phyloP scores from a whole-genome alignment of 2,113 vertebrate genomes.

The Puffinus mauretanicus region DNA sequence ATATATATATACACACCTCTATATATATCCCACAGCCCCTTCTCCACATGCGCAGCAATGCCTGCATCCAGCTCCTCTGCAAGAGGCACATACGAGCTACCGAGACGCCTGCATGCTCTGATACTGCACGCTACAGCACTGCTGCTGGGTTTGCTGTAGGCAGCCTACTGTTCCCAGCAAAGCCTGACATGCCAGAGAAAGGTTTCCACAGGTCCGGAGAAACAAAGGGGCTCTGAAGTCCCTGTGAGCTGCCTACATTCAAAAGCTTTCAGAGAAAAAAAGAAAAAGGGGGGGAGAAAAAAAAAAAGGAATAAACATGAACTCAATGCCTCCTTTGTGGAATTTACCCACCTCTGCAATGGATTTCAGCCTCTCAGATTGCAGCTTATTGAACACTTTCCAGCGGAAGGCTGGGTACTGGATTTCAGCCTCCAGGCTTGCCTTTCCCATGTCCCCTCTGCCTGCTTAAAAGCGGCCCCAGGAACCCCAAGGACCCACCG shows the following conservation, averaged over 20 bases:
- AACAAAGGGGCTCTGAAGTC: background rate
- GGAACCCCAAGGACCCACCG: accelerated
- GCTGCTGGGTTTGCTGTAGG: background rate
- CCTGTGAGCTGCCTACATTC: background rate
- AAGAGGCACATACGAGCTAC: background rate
- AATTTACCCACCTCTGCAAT: background rate
- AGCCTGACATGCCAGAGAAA: background rate
- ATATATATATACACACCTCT: no score
- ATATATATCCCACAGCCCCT: background rate
- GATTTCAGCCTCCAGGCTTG: background rate
- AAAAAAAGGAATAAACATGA: background rate
- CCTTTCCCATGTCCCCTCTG: background rate
- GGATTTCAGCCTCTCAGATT: background rate
- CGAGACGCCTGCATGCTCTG: background rate
- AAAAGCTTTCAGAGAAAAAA: background rate
- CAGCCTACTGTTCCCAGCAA: background rate
- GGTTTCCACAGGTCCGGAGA: background rate
- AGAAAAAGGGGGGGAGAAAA: no score
- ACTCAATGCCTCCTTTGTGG: background rate
- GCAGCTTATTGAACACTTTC: background rate
- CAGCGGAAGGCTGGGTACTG: background rate
- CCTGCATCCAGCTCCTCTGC: background rate
- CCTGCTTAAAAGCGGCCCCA: background rate
- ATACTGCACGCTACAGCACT: accelerated
- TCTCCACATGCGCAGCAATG: background rate